Evolutionary conservation across 2,888 invertebrate genomes (phyloP), one percentile per base, ranked within the genome.

Genomic region (Opisthograptis luteolata): DNA sequence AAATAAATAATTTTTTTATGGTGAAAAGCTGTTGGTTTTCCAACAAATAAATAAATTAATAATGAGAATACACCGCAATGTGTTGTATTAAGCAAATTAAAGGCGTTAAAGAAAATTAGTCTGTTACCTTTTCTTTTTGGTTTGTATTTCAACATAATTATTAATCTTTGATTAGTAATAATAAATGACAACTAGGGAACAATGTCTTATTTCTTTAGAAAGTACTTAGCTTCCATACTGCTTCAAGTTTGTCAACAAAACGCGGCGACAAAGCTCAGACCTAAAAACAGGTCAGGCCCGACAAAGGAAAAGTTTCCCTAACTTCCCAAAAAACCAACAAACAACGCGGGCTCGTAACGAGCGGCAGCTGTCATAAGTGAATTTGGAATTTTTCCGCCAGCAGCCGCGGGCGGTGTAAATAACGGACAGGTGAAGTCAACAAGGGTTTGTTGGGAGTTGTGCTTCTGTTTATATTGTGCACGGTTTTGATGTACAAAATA

Each of bases 331-430:
- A 50, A 58, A 48, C 37, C 25, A 43, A 53, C 54, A 58, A 58
- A 54, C 58, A 55, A 39, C 39, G 37, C 27, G 31, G 37, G 37
- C 55, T 58, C 55, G 58, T 58, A 53, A 55, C 42, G 30, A 0
- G 9, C 50, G 36, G 19, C 49, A 54, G 58, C 52, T 50, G 58
- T 55, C 55, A 58, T 53, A 55, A 59, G 58, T 59, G 55, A 59
- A 55, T 55, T 55, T 50, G 25, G 45, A 53, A 46, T 55, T 53
- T 53, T 59, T 53, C 39, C 52, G 30, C 10, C 35, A 30, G 24
- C 46, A 13, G 42, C 42, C 46, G 17, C 39, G 35, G 25, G 42
- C 36, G 15, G 44, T 53, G 46, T 30, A 41, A 45, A 54, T 34
- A 32, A 47, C 22, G 31, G 13, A 22, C 19, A 13, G 19, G 20